phyloP scores from a whole-genome alignment of 2,113 vertebrate genomes.

The Probosciger aterrimus region DNA sequence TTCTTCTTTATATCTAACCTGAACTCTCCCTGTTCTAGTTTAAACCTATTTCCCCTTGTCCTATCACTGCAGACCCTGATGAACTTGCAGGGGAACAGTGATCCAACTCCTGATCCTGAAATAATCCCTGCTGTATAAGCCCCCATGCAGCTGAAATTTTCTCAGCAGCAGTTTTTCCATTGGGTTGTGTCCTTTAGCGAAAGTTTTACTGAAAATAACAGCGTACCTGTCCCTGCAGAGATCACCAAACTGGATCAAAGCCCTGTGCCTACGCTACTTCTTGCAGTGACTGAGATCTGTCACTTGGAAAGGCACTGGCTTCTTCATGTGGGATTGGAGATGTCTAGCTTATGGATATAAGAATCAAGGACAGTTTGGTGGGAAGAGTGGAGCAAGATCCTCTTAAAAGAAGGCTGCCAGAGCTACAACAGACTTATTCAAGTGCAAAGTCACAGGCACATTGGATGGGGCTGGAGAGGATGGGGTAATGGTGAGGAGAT shows the following conservation, averaged over 20 bases:
- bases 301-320: not conserved
- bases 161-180: not conserved
- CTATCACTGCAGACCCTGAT: not conserved
- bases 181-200: not conserved
- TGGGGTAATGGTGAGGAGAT: too few species aligned
- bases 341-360: not conserved
- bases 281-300: not conserved
- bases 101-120: not conserved
- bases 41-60: not conserved
- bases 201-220: not conserved
- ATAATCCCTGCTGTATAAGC: fast-evolving
- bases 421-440: not conserved
- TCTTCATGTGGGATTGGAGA: not conserved
- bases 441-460: fast-evolving
- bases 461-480: not conserved
- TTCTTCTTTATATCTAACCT: not conserved
- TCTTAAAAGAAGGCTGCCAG: not conserved
- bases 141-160: not conserved
- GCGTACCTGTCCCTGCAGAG: fast-evolving
- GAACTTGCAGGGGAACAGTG: not conserved
- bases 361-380: not conserved
- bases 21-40: not conserved
- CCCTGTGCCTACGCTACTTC: fast-evolving
- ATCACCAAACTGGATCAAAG: fast-evolving
- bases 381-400: not conserved